Evolutionary conservation across 2,113 vertebrate genomes (phyloP), one percentile per base, ranked within the genome.

Genomic region (Astur gentilis): DNA sequence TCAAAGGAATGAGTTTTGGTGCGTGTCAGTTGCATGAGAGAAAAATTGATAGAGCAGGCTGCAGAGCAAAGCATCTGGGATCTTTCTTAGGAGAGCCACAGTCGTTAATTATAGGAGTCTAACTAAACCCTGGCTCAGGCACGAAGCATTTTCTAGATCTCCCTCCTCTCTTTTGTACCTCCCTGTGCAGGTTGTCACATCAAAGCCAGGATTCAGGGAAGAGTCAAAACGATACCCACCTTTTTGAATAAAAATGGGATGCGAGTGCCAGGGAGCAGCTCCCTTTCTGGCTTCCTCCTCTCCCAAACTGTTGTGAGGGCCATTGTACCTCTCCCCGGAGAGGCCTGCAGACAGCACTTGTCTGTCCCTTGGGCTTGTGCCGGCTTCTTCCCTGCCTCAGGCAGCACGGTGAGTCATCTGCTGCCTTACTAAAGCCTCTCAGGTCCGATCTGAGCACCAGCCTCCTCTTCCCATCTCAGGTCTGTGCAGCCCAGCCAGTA

Each of bases 41-140:
- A 91, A 94, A 93, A 96, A 97, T 94, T 96, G 94, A 93, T 94
- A 85, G 82, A 83, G 84, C 87, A 66, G 84, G 89, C 95, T 95
- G 94, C 92, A 88, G 83, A 96, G 90, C 72, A 90, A 94, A 93
- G 94, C 97, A 96, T 91, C 97, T 96, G 96, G 95, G 92, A 95
- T 93, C 91, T 90, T 95, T 97, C 94, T 85, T 90, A 88, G 81
- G 64, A 91, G 73, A 96, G 78, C 87, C 0, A 82, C 84, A 94
- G 94, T 95, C 21, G 70, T 97, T 97, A 97, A 95, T 97, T 97
- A 96, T 93, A 96, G 92, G 89, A 94, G 75, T 87, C 75, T 91
- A 95, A 89, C 93, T 89, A 95, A 96, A 91, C 49, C 73, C 77
- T 2, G 4, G 65, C 81, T 87, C 69, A 58, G 94, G 94, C 66